Evolutionary conservation across 2,888 invertebrate species (phyloP).

Genomic region (Horisme vitalbata): DNA sequence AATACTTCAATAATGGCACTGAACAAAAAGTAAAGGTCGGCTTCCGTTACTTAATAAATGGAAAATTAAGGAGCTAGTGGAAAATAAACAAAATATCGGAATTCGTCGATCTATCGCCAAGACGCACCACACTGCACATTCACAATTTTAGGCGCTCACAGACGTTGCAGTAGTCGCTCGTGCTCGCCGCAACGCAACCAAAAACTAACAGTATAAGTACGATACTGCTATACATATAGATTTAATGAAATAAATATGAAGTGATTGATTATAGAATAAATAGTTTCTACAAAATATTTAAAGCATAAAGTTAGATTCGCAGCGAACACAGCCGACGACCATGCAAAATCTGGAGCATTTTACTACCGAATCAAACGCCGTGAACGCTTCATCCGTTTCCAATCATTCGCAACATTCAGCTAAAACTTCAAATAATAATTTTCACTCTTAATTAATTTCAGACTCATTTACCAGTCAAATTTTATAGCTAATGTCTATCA

Average conservation of each 20-base stretch:
- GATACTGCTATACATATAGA: constrained; percentile 5
- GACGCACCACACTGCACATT: constrained; percentile 62
- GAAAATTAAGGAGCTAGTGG: constrained; percentile 46
- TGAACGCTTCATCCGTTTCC: constrained; percentile 15
- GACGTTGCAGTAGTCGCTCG: constrained; percentile 30
- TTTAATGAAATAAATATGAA: constrained; percentile 5
- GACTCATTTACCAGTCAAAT: constrained; percentile 65
- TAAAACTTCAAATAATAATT: constrained; percentile 68
- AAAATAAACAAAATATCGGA: constrained; percentile 50
- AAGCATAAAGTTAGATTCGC: constrained; percentile 1
- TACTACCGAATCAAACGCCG: constrained; percentile 17
- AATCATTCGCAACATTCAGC: constrained; percentile 30
- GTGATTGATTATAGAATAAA: constrained; percentile 5
- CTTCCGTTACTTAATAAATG: constrained; percentile 54
- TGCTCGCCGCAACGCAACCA: constrained; percentile 16
- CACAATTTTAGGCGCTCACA: constrained; percentile 37
- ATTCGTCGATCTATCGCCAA: constrained; percentile 56
- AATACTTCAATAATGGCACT: constrained; percentile 80
- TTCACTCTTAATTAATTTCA: constrained; percentile 65
- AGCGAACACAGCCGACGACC: constrained; percentile 1
- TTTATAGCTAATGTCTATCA: constrained; percentile 57
- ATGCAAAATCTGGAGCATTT: constrained; percentile 9
- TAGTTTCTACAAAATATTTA: not conserved
- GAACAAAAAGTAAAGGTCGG: constrained; percentile 66
- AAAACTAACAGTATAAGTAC: not conserved